Base-by-base conservation (phyloP, 2,888 invertebrate genomes). In the Linyphia triangularis region DNA sequence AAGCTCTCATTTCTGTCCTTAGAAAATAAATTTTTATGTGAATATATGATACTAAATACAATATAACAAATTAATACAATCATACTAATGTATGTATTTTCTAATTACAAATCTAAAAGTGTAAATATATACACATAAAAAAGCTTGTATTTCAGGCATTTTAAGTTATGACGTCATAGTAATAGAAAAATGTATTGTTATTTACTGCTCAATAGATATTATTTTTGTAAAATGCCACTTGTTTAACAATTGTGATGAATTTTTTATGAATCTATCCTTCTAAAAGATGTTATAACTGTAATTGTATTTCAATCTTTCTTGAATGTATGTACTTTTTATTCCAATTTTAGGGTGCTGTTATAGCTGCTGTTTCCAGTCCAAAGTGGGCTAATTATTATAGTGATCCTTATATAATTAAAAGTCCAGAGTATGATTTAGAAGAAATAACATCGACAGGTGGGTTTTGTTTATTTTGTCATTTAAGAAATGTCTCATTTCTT, bases 361-460 rank as follows among this genome's bases (percentile, higher is more conserved):
- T 97, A 92, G 96, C 96, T 81, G 97, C 98, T 30, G 97, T 98
- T 16, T 96, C 95, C 81, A 96, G 96, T 85, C 94, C 95, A 88
- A 96, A 95, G 92, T 96, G 96, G 96, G 94, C 94, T 90, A 94
- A 94, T 88, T 94, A 94, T 90, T 95, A 94, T 92, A 94, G 95
- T 91, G 95, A 95, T 92, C 93, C 93, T 1, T n/a, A 57, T 65
- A 59, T 86, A 10, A 91, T 90, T 67, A 95, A 94, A 91, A 94
- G 95, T 91, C 94, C 94, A 67, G 95, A 95, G 92, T 94, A 94
- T 91, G 95, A 94, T 83, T 95, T 93, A 37, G 93, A 96, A 91
- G 96, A 96, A 92, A 93, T 95, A 88, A 95, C 95, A 89, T 95
- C 95, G 90, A 94, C 95, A 92, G 96, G 96, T 96, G 92, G 93